These are phyloP conservation scores for Drosophila glabriapex DNA, from an alignment of 2,888 invertebrate genomes.

Conservation along the genomic window DNA sequence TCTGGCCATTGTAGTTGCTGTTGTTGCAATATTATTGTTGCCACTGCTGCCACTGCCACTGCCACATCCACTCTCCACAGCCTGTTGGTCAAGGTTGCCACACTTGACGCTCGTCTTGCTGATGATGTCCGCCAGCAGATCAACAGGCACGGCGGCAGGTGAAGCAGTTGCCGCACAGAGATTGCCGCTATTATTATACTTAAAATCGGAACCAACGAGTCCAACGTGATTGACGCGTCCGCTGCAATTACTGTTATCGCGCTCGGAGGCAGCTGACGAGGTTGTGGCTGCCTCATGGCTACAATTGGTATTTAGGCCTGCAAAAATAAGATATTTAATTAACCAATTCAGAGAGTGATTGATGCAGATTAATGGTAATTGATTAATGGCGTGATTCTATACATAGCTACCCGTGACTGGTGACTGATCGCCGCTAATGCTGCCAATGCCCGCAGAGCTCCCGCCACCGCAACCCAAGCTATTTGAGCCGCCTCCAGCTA, in stretches of 20 bases:
- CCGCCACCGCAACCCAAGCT: conserved; percentile 11
- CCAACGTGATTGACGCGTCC: conserved; percentile 46
- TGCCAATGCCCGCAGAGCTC: conserved; percentile 40
- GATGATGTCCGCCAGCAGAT: conserved; percentile 56
- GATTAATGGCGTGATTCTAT: background rate
- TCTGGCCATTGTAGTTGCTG: background rate
- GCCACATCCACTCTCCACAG: conserved; percentile 16
- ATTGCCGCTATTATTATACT: conserved; percentile 19
- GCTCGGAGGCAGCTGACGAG: conserved; percentile 48
- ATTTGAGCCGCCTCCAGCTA: background rate
- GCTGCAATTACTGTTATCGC: conserved; percentile 56
- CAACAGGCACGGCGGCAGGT: conserved; percentile 34
- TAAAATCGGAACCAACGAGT: conserved; percentile 30
- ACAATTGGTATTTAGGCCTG: conserved; percentile 41
- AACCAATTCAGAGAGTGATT: background rate
- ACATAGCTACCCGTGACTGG: conserved; percentile 58
- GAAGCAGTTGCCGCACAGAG: conserved; percentile 23
- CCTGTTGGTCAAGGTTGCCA: background rate
- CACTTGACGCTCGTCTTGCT: conserved; percentile 52
- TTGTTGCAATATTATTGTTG: conserved; percentile 45
- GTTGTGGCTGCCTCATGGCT: conserved; percentile 26
- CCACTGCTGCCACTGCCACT: conserved; percentile 4
- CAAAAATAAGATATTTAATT: background rate
- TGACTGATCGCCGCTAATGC: conserved; percentile 67
- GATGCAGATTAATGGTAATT: background rate